phyloP scores from a whole-genome alignment of 1,140 invertebrate genomes.

The Caerostris extrusa region DNA sequence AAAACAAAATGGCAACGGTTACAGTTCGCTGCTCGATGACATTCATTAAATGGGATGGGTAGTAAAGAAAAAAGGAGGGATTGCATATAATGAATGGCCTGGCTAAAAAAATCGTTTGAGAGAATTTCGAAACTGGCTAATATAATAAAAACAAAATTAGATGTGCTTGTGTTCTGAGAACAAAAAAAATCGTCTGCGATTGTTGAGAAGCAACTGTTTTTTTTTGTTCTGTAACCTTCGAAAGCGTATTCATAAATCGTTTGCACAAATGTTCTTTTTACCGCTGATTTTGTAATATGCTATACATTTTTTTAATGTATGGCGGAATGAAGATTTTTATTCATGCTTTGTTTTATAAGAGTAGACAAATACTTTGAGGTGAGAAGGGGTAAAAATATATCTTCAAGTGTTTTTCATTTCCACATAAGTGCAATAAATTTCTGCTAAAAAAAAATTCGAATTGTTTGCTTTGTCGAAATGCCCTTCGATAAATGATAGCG shows the following conservation, averaged over 20 bases:
- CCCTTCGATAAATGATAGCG: too few relatives aligned
- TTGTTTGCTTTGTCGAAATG: too few relatives aligned
- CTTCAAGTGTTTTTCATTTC: too few relatives aligned
- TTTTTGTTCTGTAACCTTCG: not conserved
- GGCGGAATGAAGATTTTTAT: too few relatives aligned
- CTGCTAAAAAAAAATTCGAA: too few relatives aligned
- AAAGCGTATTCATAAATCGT: not conserved
- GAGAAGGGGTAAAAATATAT: too few relatives aligned
- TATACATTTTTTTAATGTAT: too few relatives aligned
- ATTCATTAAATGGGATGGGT: slow-evolving; percentile 52
- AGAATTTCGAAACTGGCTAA: not conserved
- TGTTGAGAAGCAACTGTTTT: not conserved
- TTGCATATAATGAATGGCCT: slow-evolving; percentile 21
- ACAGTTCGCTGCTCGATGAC: slow-evolving; percentile 46
- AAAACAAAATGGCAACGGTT: slow-evolving; percentile 6
- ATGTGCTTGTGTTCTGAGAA: not conserved
- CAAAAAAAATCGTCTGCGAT: slow-evolving; percentile 7
- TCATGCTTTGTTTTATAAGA: too few relatives aligned
- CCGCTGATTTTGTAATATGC: too few relatives aligned
- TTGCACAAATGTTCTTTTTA: not conserved
- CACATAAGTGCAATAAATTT: too few relatives aligned
- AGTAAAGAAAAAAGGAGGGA: not conserved
- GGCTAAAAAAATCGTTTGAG: slow-evolving; percentile 26
- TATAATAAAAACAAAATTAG: slow-evolving; percentile 38
- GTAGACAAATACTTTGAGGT: too few relatives aligned